phyloP scores from a whole-genome alignment of 2,888 invertebrate species.

The Aphelenchoides bicaudatus region DNA sequence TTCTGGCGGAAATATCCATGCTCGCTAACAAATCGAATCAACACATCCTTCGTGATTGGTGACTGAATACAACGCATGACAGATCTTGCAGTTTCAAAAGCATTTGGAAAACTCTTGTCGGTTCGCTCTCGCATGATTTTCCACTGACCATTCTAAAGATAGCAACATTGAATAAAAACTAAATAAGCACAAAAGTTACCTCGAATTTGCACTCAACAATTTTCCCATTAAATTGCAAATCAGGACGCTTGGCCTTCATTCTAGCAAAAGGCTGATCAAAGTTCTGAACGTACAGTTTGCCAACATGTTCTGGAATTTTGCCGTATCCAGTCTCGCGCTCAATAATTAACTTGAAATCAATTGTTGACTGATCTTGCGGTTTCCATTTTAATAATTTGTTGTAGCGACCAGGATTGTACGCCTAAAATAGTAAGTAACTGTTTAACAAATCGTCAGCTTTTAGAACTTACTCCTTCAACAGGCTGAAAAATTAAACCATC shows the following conservation, averaged over 20 bases:
- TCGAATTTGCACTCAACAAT: conserved; percentile 81
- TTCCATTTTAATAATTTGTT: conserved; percentile 93
- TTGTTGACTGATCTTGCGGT: conserved; percentile 84
- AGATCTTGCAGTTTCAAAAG: conserved; percentile 73
- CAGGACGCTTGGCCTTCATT: conserved; percentile 68
- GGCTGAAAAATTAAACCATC: conserved; percentile 98
- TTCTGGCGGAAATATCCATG: conserved; percentile 13
- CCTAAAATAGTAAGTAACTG: conserved; percentile 65
- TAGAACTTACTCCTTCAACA: conserved; percentile 70
- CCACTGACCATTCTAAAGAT: conserved; percentile 68
- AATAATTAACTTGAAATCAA: conserved; percentile 88
- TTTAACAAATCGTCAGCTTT: background rate
- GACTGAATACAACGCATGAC: conserved; percentile 55
- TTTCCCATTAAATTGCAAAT: conserved; percentile 79
- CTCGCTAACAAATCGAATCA: conserved; percentile 30
- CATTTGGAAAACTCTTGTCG: conserved; percentile 93
- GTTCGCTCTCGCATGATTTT: conserved; percentile 88
- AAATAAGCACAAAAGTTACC: conserved; percentile 24
- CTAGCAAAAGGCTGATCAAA: conserved; percentile 68
- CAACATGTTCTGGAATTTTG: conserved; percentile 60
- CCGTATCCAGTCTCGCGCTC: conserved; percentile 62
- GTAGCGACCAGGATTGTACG: conserved; percentile 79
- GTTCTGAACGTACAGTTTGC: conserved; percentile 54
- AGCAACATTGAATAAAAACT: background rate
- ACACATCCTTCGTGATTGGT: conserved; percentile 40